Base-by-base conservation (phyloP, 92 coral and sea anemone species). In the Zoanthus solanderi region DNA sequence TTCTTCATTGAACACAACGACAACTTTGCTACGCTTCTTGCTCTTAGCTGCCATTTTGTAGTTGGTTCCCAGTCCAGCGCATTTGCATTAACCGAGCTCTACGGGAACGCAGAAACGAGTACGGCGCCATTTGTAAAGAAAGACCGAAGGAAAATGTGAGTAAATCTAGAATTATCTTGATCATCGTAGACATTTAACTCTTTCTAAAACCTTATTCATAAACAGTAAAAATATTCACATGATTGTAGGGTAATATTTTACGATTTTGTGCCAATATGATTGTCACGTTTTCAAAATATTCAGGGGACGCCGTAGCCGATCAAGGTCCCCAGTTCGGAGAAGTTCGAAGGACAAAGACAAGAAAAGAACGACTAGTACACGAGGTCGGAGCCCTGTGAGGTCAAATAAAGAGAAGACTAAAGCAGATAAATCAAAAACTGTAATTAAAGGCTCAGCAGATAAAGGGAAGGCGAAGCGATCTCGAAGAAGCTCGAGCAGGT, bases 351-450 rank as follows among this genome's bases (percentile, higher is more conserved):
- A 90, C 66, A 95, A 95, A 84, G 92, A 88, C 78, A 94, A 92
- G 87, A 92, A 96, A 48, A 90, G 92, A 53, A 89, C 88, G 48
- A 60, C 83, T 67, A 91, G 95, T 37, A 95, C 94, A 44, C 91
- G 99, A 52, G 99, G 98, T 7, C 98, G 99, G 37, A 97, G 99
- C 80, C 99, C 98, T 18, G 94, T 89, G 5, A 90, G 89, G 23
- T 89, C 93, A 48, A 93, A 87, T 75, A 96, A 97, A 84, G 90
- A 73, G 5, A 96, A 92, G 47, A 56, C 29, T 48, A 89, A 91
- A 88, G 84, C 87, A 56, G 90, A 87, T 58, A 65, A 80, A 68
- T 34, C 90, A 14, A 92, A 94, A 83, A 34, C 91, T n/a, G 80
- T 71, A 47, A 91, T 73, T 84, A 88, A 90, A 68, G 71, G 73